Evolutionary conservation across 1,140 invertebrate genomes (phyloP), one percentile per base, ranked within the genome.

Genomic region (Drosophila sulfurigaster): DNA sequence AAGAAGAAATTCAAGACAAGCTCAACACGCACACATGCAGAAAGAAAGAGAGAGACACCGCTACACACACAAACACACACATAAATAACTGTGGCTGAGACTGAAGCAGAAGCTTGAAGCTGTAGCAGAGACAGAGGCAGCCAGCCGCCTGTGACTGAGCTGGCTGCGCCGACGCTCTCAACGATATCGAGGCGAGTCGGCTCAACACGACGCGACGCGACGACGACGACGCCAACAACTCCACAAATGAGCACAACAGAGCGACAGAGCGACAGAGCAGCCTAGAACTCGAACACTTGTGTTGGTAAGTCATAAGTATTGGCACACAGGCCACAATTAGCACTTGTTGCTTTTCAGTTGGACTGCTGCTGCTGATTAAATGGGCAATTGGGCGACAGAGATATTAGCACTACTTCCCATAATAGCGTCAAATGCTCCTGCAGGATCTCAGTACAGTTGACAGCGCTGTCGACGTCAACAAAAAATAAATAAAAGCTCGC

Each of bases 211-310:
- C 69, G 56, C 66, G 56, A 20, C 25, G 48, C 66, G 32, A 48
- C 52, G 32, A 25, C 66, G 56, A 57, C 46, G 54, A 59, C 62
- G 72, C 65, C 66, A 76, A 57, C 76, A 79, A 70, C 82, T 88
- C 80, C 83, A 66, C 72, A 87, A 87, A 88, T 87, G 77, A 88
- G 82, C 80, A 86, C 82, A 81, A 45, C 46, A 71, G 66, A 45
- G 41, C 58, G 48, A 48, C 67, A 60, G 60, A 62, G 43, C 67
- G 32, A 32, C 6, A 32, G 57, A 35, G 30, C 57, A 54, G 48
- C 52, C 45, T 69, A 72, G 52, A 66, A 72, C 70, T 66, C 45
- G 54, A 64, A 73, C 70, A 58, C 52, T 67, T 30, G 38, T 52
- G 28, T 16, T 28, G n/a, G n/a, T 10, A 25, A 25, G 20, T 25